Conservation (phyloP, 2,113 vertebrate genomes). For the Phaetusa simplex region DNA sequence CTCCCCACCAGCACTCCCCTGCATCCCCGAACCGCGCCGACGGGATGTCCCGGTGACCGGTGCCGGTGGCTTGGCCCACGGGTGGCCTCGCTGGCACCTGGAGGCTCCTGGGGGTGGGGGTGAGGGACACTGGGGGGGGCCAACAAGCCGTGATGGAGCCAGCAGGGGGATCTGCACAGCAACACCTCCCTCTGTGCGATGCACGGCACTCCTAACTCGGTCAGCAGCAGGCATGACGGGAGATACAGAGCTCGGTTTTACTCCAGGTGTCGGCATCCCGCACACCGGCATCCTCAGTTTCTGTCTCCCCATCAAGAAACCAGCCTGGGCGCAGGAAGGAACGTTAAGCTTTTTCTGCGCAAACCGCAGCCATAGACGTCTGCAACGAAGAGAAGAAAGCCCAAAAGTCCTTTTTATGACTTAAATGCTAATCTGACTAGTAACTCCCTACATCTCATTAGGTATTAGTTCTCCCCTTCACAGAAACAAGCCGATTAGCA, state of each 20-base stretch:
- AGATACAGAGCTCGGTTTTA: background rate
- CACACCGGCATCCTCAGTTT: background rate
- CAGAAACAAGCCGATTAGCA: constrained; percentile 60
- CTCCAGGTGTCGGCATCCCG: no score
- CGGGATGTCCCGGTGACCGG: fast-evolving
- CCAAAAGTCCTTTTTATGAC: background rate
- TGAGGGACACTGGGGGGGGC: background rate
- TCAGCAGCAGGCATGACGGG: background rate
- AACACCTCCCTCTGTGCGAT: background rate
- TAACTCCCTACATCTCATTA: constrained; percentile 17
- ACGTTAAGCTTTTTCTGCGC: background rate
- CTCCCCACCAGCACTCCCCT: fast-evolving
- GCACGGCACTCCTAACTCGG: background rate
- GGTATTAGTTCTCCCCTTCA: constrained; percentile 40
- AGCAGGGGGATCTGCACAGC: fast-evolving
- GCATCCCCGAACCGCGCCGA: fast-evolving
- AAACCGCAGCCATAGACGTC: fast-evolving
- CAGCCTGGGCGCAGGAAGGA: background rate
- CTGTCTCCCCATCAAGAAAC: background rate
- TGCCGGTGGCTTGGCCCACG: fast-evolving
- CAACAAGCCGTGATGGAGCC: background rate
- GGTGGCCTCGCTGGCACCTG: background rate
- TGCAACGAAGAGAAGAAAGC: background rate
- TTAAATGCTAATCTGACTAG: constrained; percentile 7
- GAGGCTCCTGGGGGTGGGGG: background rate